Evolutionary conservation across 1,140 invertebrate species (phyloP).

Genomic region (Megathymus violae): DNA sequence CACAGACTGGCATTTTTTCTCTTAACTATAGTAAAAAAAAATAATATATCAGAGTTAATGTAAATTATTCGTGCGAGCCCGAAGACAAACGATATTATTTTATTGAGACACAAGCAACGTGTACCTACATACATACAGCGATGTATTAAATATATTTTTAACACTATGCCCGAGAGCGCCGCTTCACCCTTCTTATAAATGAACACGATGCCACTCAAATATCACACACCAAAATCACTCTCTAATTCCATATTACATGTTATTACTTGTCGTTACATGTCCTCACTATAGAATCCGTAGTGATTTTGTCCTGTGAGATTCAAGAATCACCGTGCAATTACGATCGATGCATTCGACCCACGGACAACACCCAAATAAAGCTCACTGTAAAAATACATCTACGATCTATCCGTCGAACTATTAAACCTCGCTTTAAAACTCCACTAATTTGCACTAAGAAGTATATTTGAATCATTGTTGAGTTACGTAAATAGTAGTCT

Average conservation of each 20-base stretch:
- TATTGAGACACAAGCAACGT: conserved; percentile 23
- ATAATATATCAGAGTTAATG: conserved; percentile 21
- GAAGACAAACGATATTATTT: conserved; percentile 14
- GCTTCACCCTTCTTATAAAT: neutral
- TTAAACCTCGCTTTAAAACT: conserved; percentile 3
- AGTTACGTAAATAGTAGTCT: conserved; percentile 30
- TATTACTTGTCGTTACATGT: too few relatives aligned
- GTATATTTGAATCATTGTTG: conserved; percentile 8
- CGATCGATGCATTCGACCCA: neutral
- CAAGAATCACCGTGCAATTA: neutral
- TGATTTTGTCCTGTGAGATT: neutral
- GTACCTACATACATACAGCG: conserved; percentile 23
- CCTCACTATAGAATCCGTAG: too few relatives aligned
- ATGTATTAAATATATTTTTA: conserved; percentile 22
- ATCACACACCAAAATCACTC: neutral
- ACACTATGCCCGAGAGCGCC: conserved; percentile 8
- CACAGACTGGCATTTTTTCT: conserved; percentile 27
- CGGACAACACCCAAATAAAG: conserved; percentile 17
- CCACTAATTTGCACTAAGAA: conserved; percentile 18
- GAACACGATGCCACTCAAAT: neutral
- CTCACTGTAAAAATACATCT: conserved; percentile 30
- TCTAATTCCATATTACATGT: too few relatives aligned
- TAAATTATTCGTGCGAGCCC: conserved; percentile 19
- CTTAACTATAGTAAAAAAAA: conserved; percentile 28
- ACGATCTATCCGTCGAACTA: conserved; percentile 11